phyloP scores from a whole-genome alignment of 1,140 invertebrate species.

The Eufriesea mexicana region DNA sequence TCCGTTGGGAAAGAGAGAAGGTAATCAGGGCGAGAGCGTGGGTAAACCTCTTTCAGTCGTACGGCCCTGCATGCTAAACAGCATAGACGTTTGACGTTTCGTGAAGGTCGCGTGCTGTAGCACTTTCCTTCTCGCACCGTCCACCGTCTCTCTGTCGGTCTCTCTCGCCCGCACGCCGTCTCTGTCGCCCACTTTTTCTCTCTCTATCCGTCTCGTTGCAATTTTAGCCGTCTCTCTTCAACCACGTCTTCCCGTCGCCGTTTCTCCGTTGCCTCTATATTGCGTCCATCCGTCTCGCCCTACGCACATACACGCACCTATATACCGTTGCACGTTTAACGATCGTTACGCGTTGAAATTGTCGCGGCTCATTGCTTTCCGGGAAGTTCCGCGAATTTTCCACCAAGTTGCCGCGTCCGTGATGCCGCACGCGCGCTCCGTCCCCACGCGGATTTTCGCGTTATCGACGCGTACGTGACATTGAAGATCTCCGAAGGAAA shows the following conservation, averaged over 20 bases:
- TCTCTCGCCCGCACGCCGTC: background rate
- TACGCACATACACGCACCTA: constrained; percentile 46
- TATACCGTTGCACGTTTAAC: constrained; percentile 59
- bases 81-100: constrained; percentile 70
- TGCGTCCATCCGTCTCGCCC: constrained; percentile 40
- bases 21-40: constrained; percentile 14
- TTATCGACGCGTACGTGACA: constrained; percentile 56
- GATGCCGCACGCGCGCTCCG: constrained; percentile 8
- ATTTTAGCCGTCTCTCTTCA: constrained; percentile 25
- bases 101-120: constrained; percentile 68
- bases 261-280: constrained; percentile 48
- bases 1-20: background rate
- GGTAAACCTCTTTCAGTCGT: constrained; percentile 52
- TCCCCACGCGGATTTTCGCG: constrained; percentile 24
- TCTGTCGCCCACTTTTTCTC: constrained; percentile 44
- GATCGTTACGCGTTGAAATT: constrained; percentile 71
- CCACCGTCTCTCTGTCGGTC: constrained; percentile 20
- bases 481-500: constrained; percentile 29
- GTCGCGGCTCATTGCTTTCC: constrained; percentile 40
- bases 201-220: constrained; percentile 26
- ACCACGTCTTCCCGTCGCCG: constrained; percentile 6
- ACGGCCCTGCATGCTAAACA: constrained; percentile 66
- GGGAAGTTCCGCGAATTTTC: constrained; percentile 34
- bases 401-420: constrained; percentile 24
- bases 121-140: constrained; percentile 42